Base-by-base conservation (phyloP, 2,888 invertebrate genomes). In the Lepidonotus clava region DNA sequence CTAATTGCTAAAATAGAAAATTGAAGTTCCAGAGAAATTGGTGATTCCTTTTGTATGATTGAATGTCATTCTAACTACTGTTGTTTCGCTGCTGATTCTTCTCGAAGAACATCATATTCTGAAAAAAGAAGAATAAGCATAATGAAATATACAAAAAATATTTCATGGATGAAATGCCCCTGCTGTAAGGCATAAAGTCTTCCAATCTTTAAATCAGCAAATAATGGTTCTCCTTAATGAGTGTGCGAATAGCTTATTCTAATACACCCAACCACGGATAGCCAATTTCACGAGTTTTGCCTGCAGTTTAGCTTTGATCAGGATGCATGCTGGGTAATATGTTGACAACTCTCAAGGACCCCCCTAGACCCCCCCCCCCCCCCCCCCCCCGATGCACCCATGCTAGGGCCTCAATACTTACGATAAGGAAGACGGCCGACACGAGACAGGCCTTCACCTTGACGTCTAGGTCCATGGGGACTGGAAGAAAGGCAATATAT, bases 101-200 rank as follows among this genome's bases (percentile, higher is more conserved):
- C 51, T 86, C 86, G 38, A 86, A 86, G 86, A 40, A 86, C 86
- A 86, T 86, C 86, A 86, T 86, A 36, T 86, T 86, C 86, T 86
- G 86, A 38, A 86, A 86, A 11, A 32, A 0, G 56, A 84, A 84
- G 5, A 76, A 11, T 32, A 11, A 21, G 76, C 4, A 21, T 76
- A 76, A 28, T 28, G 8, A 76, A 11, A 76, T 76, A 21, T 76
- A 24, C 32, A 11, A 11, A 14, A n/a, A n/a, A 11, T 66, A 14
- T 11, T 66, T 24, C n/a, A 14, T n/a, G 24, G 6, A n/a, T 66
- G n/a, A 6, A n/a, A 8, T 66, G 14, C 11, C 21, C n/a, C 11
- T 6, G 24, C 32, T 66, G 66, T 66, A 6, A 28, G 66, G 46
- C 46, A 46, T 11, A 46, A 46, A 11, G 18, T 46, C 8, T 46